Percentiles rank a stretch among this genome's conserved stretches.
Evolutionary conservation across 2,113 vertebrate genomes (phyloP).

Genomic region (Nesoenas mayeri): DNA sequence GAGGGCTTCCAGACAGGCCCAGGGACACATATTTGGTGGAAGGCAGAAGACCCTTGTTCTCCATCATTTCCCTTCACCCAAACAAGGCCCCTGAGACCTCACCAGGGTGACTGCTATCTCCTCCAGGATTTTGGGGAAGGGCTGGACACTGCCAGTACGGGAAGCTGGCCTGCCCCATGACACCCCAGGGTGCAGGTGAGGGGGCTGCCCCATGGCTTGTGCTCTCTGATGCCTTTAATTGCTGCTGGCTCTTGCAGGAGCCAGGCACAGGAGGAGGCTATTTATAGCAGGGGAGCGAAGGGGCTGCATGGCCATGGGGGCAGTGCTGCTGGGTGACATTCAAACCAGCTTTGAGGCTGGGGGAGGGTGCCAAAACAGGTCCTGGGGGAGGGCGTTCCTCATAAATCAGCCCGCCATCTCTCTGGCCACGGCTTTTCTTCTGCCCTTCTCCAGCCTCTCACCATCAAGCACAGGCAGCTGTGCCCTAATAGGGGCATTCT

Average conservation of each 20-base stretch:
- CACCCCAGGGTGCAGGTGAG: accelerated
- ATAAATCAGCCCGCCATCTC: neutral
- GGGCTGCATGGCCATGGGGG: accelerated
- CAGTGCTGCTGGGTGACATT: neutral
- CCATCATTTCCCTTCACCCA: neutral
- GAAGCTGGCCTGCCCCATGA: neutral
- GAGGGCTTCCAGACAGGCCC: neutral
- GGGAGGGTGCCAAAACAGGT: neutral
- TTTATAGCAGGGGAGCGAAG: constrained; percentile 30
- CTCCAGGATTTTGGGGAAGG: neutral
- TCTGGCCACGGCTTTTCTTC: neutral
- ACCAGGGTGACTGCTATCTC: accelerated
- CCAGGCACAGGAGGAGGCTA: neutral
- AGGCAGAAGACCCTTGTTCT: neutral
- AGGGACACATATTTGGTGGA: accelerated
- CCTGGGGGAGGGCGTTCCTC: neutral
- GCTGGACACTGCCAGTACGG: neutral
- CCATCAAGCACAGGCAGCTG: neutral
- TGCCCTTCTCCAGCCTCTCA: neutral
- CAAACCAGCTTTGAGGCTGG: neutral
- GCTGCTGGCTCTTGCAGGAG: accelerated
- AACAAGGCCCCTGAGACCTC: neutral
- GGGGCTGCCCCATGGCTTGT: neutral
- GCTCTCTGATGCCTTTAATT: neutral
- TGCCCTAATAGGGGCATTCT: constrained; percentile 28